phyloP scores from a whole-genome alignment of 2,113 vertebrate species.

The Sciurus niger region DNA sequence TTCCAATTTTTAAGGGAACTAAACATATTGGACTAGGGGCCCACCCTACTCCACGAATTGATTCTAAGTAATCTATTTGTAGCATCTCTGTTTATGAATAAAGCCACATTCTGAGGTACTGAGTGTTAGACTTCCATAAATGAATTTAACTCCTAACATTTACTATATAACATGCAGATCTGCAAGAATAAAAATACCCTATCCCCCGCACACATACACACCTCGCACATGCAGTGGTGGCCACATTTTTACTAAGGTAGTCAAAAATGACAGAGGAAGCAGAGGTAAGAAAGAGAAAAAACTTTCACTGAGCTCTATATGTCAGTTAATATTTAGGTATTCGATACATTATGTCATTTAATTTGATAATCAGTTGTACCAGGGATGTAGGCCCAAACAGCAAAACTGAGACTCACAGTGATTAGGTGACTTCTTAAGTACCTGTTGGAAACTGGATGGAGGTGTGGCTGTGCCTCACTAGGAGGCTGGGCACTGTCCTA shows the following conservation, averaged over 20 bases:
- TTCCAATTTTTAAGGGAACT: background rate
- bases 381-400: background rate
- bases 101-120: background rate
- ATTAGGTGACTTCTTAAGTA: background rate
- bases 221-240: background rate
- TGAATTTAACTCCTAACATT: background rate
- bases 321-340: background rate
- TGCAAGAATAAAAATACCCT: background rate
- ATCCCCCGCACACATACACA: background rate
- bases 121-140: background rate
- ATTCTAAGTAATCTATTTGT: background rate
- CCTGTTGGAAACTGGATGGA: background rate
- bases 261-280: background rate
- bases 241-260: background rate
- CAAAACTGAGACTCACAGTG: background rate
- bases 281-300: background rate
- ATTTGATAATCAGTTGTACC: background rate
- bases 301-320: background rate
- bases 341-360: background rate
- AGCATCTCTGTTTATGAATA: background rate
- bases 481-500: background rate
- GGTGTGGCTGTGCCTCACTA: background rate
- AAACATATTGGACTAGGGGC: background rate
- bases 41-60: background rate
- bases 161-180: background rate